These are phyloP conservation scores for Charadrius vociferus DNA, from an alignment of 2,113 vertebrate species.

Conservation along the genomic window DNA sequence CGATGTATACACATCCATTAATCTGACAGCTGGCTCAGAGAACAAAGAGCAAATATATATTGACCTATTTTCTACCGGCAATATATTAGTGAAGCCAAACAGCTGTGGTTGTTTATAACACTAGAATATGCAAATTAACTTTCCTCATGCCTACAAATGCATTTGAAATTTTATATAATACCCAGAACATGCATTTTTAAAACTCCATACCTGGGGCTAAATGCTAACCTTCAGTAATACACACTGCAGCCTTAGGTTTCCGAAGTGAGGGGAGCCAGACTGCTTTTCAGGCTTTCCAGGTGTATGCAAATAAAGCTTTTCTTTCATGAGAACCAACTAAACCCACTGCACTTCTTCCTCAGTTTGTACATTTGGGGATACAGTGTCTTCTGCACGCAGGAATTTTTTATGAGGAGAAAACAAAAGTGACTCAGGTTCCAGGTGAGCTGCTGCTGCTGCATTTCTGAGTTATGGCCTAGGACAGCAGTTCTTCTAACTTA, in stretches of 20 bases:
- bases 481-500: neutral
- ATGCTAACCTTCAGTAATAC: neutral
- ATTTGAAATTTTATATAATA: neutral
- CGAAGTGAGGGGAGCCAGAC: neutral
- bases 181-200: neutral
- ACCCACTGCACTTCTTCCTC: neutral
- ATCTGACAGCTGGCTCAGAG: neutral
- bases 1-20: neutral
- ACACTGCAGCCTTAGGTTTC: neutral
- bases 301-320: neutral
- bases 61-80: slow-evolving; percentile 45
- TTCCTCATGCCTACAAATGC: neutral
- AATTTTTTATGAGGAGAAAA: neutral
- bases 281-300: neutral
- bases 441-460: rapidly evolving
- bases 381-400: neutral
- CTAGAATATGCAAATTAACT: neutral
- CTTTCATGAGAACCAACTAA: neutral
- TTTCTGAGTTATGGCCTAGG: neutral
- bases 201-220: neutral
- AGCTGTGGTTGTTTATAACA: slow-evolving; percentile 15
- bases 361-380: neutral
- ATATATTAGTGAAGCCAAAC: neutral
- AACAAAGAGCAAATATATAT: neutral
- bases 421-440: neutral